Percentiles rank a stretch among this genome's conserved stretches.
Evolutionary conservation across 2,797 vertebrate species (phyloP).

Genomic region (Enteromius radiatus): DNA sequence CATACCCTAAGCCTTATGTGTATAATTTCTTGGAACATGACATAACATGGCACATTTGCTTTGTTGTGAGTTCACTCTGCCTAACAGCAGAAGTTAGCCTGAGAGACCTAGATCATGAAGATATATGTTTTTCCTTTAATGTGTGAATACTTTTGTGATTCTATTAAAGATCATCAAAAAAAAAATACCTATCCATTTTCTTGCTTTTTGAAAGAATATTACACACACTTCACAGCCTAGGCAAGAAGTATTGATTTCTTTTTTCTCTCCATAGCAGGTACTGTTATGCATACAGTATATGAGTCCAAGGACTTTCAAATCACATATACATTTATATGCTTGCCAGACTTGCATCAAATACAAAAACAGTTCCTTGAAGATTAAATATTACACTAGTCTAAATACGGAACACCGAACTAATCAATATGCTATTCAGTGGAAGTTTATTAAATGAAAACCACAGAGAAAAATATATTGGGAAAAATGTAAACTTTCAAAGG

Average conservation of each 20-base stretch:
- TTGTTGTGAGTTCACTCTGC: conserved; percentile 45
- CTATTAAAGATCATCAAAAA: conserved; percentile 47
- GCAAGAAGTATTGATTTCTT: conserved; percentile 60
- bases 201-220: conserved; percentile 19
- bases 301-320: conserved; percentile 43
- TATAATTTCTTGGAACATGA: conserved; percentile 23
- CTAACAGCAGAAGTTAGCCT: conserved; percentile 35
- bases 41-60: conserved; percentile 29
- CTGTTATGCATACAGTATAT: conserved; percentile 51
- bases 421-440: background rate
- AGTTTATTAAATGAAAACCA: background rate
- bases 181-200: conserved; percentile 33
- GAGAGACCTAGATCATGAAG: conserved; percentile 22
- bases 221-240: conserved; percentile 45
- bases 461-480: background rate
- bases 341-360: conserved; percentile 2
- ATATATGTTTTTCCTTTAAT: conserved; percentile 45
- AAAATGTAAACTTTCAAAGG: background rate
- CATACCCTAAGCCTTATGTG: conserved; percentile 56
- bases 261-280: conserved; percentile 44
- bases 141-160: conserved; percentile 41
- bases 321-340: conserved; percentile 29
- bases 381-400: background rate
- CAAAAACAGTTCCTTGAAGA: conserved; percentile 2
- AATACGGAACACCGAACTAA: background rate